A percentile compares a stretch with the other conserved stretches of the same genome.
phyloP scores from a whole-genome alignment of 2,888 invertebrate genomes.

The Agrochola lychnidis region DNA sequence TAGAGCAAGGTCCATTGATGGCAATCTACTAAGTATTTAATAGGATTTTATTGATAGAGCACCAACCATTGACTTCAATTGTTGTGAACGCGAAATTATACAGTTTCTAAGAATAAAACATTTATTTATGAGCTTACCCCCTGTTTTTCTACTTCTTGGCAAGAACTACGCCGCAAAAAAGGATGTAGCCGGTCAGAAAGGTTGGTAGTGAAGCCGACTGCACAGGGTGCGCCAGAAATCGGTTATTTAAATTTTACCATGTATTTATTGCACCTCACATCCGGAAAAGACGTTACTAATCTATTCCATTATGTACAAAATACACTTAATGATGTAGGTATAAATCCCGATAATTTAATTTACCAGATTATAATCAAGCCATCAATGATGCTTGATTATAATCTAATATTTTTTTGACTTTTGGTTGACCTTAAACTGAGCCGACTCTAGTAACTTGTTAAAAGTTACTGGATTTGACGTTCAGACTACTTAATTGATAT shows the following conservation, averaged over 20 bases:
- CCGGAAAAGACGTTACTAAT: neutral
- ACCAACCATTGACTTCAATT: neutral
- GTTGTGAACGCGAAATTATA: neutral
- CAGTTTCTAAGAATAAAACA: neutral
- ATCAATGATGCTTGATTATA: too few species aligned
- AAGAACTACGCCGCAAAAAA: neutral
- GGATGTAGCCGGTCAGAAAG: neutral
- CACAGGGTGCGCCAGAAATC: neutral
- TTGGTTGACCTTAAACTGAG: too few species aligned
- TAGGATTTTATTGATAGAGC: neutral
- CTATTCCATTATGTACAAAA: neutral
- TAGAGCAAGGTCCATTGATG: constrained; percentile 13
- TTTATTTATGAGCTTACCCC: neutral
- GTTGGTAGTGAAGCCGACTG: neutral
- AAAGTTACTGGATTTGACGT: neutral
- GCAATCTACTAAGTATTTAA: neutral
- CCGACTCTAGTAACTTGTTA: neutral
- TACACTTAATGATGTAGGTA: neutral
- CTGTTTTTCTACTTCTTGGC: constrained; percentile 10
- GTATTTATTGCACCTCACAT: neutral
- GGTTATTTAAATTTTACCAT: neutral
- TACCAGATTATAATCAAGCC: neutral
- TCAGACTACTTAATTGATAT: neutral
- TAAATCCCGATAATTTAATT: neutral
- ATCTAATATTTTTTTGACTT: too few species aligned